A percentile compares a stretch with the other conserved stretches of the same genome.
Conservation (phyloP, 2,797 vertebrate genomes). For the Tenualosa ilisha region DNA sequence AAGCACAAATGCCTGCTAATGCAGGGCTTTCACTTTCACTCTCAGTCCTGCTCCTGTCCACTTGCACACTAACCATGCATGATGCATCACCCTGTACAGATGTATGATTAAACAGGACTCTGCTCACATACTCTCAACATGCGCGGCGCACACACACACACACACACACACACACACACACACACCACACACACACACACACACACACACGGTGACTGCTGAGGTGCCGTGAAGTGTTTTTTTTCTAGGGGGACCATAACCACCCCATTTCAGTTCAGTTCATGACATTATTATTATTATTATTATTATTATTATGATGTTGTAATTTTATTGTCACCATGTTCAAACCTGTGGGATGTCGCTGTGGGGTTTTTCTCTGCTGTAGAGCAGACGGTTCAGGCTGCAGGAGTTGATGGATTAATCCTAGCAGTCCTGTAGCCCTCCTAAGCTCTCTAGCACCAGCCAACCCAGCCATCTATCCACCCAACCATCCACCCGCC, state of each 20-base stretch:
- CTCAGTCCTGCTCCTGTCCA: background rate
- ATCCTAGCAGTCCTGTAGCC: slow-evolving; percentile 52
- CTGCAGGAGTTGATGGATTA: background rate
- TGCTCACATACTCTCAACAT: background rate
- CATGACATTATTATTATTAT: no score
- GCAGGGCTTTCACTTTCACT: slow-evolving; percentile 26
- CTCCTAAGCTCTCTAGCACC: slow-evolving; percentile 22
- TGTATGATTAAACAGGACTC: slow-evolving; percentile 44
- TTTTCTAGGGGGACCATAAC: background rate
- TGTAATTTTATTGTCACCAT: no score
- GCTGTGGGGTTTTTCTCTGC: background rate
- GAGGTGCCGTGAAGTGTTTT: background rate
- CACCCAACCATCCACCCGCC: background rate
- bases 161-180: background rate
- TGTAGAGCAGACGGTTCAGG: background rate
- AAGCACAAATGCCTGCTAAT: background rate
- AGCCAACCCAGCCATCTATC: background rate
- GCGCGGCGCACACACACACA: slow-evolving; percentile 7
- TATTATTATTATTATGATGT: no score
- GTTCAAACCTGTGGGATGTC: background rate
- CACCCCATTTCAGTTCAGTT: no score
- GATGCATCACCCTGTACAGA: slow-evolving; percentile 45
- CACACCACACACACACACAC: slow-evolving; percentile 24
- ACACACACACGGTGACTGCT: background rate
- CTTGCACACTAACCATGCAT: slow-evolving; percentile 16